Evolutionary conservation across 2,797 vertebrate species (phyloP).

Genomic region (Chiloscyllium punctatum): DNA sequence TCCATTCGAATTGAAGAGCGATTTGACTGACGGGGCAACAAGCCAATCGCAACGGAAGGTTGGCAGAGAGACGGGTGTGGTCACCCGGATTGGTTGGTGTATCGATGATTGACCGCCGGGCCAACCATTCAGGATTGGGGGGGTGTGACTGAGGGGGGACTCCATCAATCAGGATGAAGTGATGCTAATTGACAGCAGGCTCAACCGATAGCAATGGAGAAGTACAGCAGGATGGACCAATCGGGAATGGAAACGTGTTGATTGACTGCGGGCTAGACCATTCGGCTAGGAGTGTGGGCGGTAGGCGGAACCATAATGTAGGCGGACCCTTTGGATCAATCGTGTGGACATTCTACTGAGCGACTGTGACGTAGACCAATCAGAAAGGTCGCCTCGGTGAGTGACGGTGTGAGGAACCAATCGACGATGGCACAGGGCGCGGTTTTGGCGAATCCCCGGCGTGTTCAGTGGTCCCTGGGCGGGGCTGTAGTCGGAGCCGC

Average conservation of each 20-base stretch:
- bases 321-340: too few relatives aligned
- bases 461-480: too few relatives aligned
- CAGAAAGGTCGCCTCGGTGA: too few relatives aligned
- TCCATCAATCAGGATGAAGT: neutral
- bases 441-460: too few relatives aligned
- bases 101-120: constrained; percentile 40
- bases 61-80: too few relatives aligned
- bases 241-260: constrained; percentile 39
- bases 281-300: too few relatives aligned
- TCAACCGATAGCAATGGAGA: neutral
- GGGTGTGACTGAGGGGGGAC: neutral
- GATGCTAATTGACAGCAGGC: fast-evolving
- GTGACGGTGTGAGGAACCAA: too few relatives aligned
- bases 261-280: neutral
- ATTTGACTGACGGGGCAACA: neutral
- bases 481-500: constrained; percentile 38
- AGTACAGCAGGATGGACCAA: too few relatives aligned
- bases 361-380: neutral
- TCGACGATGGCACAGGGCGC: too few relatives aligned
- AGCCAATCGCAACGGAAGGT: neutral
- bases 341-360: neutral
- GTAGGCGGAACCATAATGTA: too few relatives aligned
- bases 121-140: neutral
- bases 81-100: neutral
- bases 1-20: neutral